Base-by-base conservation (phyloP, 2,888 invertebrate species). In the Lasioglossum vierecki region DNA sequence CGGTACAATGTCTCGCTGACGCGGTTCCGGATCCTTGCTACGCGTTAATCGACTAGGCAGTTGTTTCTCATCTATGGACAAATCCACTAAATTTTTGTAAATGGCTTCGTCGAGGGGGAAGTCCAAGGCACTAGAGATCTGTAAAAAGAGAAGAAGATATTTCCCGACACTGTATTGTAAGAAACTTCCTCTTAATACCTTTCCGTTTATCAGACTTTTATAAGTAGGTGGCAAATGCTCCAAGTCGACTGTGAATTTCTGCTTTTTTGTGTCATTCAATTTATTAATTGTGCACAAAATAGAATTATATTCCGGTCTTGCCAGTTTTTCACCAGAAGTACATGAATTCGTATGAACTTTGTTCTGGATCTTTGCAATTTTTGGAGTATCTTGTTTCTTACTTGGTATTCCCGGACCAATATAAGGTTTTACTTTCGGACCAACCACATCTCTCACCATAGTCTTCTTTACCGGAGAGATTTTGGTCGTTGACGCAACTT, bases 291-390 rank as follows among this genome's bases (percentile, higher is more conserved):
- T 93, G 66, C 88, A 88, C 66, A 91, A 84, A 44, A 93, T 94
- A 2, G 94, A 94, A 90, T 94, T 95, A 49, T 93, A 94, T 81
- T 94, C 92, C 4, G 94, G 94, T 18, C 89, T 88, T 5, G 83
- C 76, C 8, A 94, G 88, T 82, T 87, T 90, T 53, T 92, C 76
- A 15, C 76, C 82, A 66, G 78, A 60, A 66, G 49, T 6, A 60
- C 74, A 26, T 26, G 46, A 5, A 44, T n/a, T 68, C 26, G 2
- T 5, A 8, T 9, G 30, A 70, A 9, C 13, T 63, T 2, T 76
- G 80, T 80, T 79, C 35, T 53, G 39, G 35, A 9, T 46, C n/a
- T 82, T 41, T 30, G 13, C 13, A 60, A n/a, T 2, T 9, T 63
- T 75, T 11, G 18, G 3, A 39, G 63, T 11, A 11, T 41, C 11